phyloP scores from a whole-genome alignment of 2,888 invertebrate genomes.

The Tetramorium bicarinatum region DNA sequence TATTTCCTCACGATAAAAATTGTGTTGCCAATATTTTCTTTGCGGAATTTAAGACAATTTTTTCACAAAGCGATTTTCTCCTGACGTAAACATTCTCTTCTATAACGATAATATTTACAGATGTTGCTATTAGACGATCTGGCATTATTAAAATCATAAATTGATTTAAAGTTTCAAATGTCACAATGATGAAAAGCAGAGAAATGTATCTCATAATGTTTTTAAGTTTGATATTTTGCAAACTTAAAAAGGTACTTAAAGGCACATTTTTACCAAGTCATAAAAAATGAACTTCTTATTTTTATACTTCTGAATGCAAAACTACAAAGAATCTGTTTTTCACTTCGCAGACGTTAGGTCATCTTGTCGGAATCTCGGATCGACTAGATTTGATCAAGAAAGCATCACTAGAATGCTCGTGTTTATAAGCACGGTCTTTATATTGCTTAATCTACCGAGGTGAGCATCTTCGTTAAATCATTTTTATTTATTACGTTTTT shows the following conservation, averaged over 20 bases:
- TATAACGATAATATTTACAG: background rate
- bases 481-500: background rate
- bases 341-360: constrained; percentile 86
- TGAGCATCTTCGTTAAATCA: too few species aligned
- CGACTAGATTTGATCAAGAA: constrained; percentile 73
- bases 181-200: background rate
- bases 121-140: background rate
- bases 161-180: background rate
- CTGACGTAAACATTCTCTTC: background rate
- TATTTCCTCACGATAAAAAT: background rate
- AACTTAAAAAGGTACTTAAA: background rate
- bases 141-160: constrained; percentile 5
- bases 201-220: background rate
- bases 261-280: too few species aligned
- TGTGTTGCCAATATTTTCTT: background rate
- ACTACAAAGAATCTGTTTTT: constrained; percentile 2
- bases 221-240: background rate
- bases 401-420: too few species aligned
- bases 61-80: background rate
- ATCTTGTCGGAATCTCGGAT: constrained; percentile 86
- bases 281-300: background rate
- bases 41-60: background rate
- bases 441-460: too few species aligned
- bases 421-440: too few species aligned
- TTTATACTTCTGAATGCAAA: background rate